phyloP scores from a whole-genome alignment of 2,888 invertebrate species.

The Flexamia atlantica region DNA sequence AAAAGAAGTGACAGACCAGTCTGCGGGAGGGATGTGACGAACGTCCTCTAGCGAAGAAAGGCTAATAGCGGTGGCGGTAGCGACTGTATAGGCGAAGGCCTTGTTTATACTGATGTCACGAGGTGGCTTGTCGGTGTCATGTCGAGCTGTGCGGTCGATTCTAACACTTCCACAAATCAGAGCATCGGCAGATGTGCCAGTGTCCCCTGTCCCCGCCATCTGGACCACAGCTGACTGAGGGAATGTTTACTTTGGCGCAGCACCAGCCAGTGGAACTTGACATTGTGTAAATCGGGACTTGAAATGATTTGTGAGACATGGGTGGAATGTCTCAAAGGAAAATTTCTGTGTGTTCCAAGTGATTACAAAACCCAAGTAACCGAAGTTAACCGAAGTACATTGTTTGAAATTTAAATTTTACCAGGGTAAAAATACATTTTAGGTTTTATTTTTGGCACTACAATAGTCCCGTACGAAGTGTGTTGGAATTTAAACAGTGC shows the following conservation, averaged over 20 bases:
- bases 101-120: constrained; percentile 26
- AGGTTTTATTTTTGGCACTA: too few relatives aligned
- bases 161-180: constrained; percentile 38
- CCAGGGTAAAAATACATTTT: too few relatives aligned
- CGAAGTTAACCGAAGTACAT: too few relatives aligned
- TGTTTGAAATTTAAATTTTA: too few relatives aligned
- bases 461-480: too few relatives aligned
- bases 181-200: constrained; percentile 22
- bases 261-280: background rate
- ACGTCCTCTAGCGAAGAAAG: too few relatives aligned
- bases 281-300: constrained; percentile 20
- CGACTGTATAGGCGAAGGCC: background rate
- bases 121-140: constrained; percentile 36
- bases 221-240: constrained; percentile 2
- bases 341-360: too few relatives aligned
- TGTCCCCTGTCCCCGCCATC: constrained; percentile 5
- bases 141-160: constrained; percentile 16
- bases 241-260: constrained; percentile 19
- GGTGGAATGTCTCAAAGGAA: background rate
- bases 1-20: too few relatives aligned
- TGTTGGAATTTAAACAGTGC: too few relatives aligned
- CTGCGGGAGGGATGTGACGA: too few relatives aligned
- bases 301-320: background rate
- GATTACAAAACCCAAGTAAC: too few relatives aligned
- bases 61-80: background rate